Evolutionary conservation across 2,888 invertebrate species (phyloP).

Genomic region (Drosophila eohydei): DNA sequence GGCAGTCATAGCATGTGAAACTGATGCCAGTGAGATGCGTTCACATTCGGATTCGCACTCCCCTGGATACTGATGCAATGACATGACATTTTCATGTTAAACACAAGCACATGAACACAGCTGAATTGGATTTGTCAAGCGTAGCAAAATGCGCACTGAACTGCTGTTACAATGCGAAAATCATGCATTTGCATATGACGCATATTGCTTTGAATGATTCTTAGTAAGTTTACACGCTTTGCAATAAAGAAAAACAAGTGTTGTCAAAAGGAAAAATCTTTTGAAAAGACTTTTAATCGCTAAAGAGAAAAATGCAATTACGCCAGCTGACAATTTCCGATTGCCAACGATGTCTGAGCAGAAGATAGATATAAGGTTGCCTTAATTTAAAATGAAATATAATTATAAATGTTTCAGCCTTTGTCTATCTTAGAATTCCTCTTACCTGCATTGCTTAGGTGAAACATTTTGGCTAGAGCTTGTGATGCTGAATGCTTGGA

Average conservation of each 20-base stretch:
- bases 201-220: constrained; percentile 5
- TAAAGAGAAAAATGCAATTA: not conserved
- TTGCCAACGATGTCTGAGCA: not conserved
- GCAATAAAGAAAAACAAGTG: not conserved
- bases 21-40: constrained; percentile 46
- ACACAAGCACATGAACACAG: constrained; percentile 27
- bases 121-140: constrained; percentile 57
- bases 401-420: not conserved
- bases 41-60: constrained; percentile 30
- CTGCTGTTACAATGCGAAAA: constrained; percentile 27
- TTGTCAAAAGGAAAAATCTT: constrained; percentile 1
- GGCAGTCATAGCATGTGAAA: constrained; percentile 44
- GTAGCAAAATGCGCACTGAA: constrained; percentile 35
- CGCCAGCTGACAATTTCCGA: not conserved
- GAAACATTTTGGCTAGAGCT: not conserved
- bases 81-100: constrained; percentile 50
- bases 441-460: not conserved
- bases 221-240: not conserved
- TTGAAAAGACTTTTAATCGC: not conserved
- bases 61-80: constrained; percentile 33
- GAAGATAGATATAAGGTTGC: not conserved
- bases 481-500: not conserved
- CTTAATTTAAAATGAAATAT: not conserved
- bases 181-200: constrained; percentile 25
- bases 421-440: too few relatives aligned